Base-by-base conservation (phyloP, 1,140 invertebrate genomes). In the Homarus americanus region DNA sequence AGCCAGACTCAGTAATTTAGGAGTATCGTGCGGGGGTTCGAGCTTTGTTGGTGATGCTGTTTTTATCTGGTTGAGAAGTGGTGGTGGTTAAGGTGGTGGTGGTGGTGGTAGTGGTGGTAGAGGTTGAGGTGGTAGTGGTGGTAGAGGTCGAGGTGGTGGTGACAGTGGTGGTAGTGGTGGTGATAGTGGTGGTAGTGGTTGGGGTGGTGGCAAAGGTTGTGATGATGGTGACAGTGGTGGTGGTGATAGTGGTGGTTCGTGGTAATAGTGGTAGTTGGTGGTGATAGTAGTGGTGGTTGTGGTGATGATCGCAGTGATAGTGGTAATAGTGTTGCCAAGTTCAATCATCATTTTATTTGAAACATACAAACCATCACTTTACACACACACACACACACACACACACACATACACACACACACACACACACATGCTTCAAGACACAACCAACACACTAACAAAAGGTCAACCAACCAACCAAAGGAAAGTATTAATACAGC, bases 331-430 rank as follows among this genome's bases (percentile, higher is more conserved):
- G 66, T 9, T 69, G 66, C 32, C 5, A 76, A 9, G 3, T 4
- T 38, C 24, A 9, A 34, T 34, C 32, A 76, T 76, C 15, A 32
- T 69, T 9, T 32, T n/a, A 24, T 7, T 69, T 69, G 32, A 32
- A 24, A 69, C 66, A n/a, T n/a, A n/a, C n/a, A n/a, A n/a, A n/a
- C n/a, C n/a, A n/a, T n/a, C n/a, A n/a, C n/a, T n/a, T n/a, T n/a
- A 3, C 24, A 69, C 66, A 69, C 66, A 69, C 66, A 69, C 66
- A 69, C 66, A 69, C 66, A 69, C 66, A 69, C 73, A 75, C 73
- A 75, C 73, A 75, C 73, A 75, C 73, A 75, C 73, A 75, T 32
- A 75, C 73, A 75, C 73, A 75, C 73, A 75, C 73, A 75, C 73
- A 75, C 73, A 75, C 73, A 75, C 73, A 75, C 73, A 69, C 66